phyloP scores from a whole-genome alignment of 92 coral and sea anemone species.

The Montipora capitata region DNA sequence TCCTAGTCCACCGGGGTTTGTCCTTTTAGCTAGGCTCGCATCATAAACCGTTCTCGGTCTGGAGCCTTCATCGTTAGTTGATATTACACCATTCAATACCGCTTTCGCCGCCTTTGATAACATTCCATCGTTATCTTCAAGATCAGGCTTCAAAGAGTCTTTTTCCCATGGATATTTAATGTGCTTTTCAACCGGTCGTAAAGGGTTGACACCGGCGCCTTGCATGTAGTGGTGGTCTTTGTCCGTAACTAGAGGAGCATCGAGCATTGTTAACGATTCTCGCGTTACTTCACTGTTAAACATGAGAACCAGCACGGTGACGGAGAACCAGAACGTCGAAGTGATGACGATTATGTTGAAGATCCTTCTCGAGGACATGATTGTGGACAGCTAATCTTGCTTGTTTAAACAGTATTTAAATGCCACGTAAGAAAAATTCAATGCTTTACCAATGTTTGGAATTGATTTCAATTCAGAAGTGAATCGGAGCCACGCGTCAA shows the following conservation, averaged over 20 bases:
- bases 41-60: conserved; percentile 83
- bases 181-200: conserved; percentile 89
- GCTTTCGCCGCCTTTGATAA: conserved; percentile 82
- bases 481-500: not conserved
- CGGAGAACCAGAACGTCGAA: conserved; percentile 97
- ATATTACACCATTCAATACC: conserved; percentile 78
- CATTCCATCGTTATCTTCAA: conserved; percentile 57
- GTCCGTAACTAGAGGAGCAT: conserved; percentile 88
- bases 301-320: conserved; percentile 94
- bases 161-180: conserved; percentile 98
- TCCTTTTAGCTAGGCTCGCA: conserved; percentile 86
- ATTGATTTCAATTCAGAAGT: conserved; percentile 22
- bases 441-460: not conserved
- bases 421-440: conserved; percentile 33
- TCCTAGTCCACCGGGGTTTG: conserved; percentile 88
- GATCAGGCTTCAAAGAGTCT: conserved; percentile 28
- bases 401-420: conserved; percentile 20
- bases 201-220: conserved; percentile 93
- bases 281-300: conserved; percentile 92
- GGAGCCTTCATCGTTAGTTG: conserved; percentile 56
- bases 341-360: conserved; percentile 93
- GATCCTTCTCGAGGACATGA: conserved; percentile 82
- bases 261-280: conserved; percentile 95
- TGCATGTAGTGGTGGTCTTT: conserved; percentile 92
- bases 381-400: conserved; percentile 5